Evolutionary conservation across 2,113 vertebrate genomes (phyloP), one percentile per base, ranked within the genome.

Genomic region (Cyprinus carpio): DNA sequence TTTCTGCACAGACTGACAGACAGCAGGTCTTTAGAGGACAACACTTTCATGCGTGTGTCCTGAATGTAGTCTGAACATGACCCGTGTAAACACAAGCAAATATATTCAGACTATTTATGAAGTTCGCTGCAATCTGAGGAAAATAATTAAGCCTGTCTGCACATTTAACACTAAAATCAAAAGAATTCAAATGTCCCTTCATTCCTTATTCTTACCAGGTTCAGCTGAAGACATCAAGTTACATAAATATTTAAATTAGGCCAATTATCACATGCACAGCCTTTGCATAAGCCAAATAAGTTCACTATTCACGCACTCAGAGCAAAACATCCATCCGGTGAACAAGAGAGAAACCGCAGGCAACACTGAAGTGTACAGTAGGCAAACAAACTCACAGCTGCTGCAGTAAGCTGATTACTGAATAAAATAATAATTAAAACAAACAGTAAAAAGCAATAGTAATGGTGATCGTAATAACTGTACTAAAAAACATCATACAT

Each of bases 231-330:
- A 82, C 29, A 67, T 56, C 20, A 54, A 46, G 62, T 58, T 51
- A 60, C 49, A 81, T 64, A 76, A 69, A 86, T 86, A 84, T 81
- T 84, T 69, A 76, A 86, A 81, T 75, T 23, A 51, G 11, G 7
- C 8, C 18, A 34, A 76, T 86, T 76, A 86, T 18, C 81, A 86
- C 71, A 83, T 64, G 58, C 82, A 72, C 56, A 58, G 64, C 37
- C 56, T 82, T 79, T n/a, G 46, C 72, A 46, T 27, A 71, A 51
- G 65, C 84, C 40, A 71, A 84, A 85, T 37, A 85, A 74, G 49
- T 87, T 49, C 43, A 29, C n/a, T 1, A 27, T 75, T 49, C 65
- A 27, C n/a, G 49, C 62, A 23, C 75, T 80, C 18, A 54, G 75
- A 83, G 40, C 46, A 71, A 54, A 82, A 81, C 43, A 82, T 51